These are phyloP conservation scores for Mycetomoellerius zeteki DNA, from an alignment of 1,140 invertebrate genomes.

Conservation along the genomic window DNA sequence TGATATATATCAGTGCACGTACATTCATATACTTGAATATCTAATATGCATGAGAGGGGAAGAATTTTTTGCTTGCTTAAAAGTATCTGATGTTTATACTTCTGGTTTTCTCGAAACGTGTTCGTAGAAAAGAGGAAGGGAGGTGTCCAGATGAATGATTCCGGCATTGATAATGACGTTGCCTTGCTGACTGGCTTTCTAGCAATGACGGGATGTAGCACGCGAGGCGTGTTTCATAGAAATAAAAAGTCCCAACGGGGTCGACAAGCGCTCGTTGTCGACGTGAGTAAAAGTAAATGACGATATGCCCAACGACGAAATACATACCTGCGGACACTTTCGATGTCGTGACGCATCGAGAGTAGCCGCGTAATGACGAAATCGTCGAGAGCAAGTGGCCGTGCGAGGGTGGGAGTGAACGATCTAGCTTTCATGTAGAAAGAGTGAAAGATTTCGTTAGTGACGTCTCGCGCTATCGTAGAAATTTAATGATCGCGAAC, in stretches of 20 bases:
- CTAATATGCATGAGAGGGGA: neutral
- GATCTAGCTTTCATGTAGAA: conserved; percentile 10
- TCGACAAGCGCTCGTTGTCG: neutral
- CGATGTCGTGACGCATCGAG: conserved; percentile 58
- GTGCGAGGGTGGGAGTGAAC: neutral
- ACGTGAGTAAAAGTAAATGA: conserved; percentile 50
- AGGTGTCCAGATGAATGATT: conserved; percentile 5
- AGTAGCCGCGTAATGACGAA: conserved; percentile 47
- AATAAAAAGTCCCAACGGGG: neutral
- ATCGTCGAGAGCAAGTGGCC: conserved; percentile 29
- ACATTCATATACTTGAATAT: neutral
- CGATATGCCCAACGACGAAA: conserved; percentile 28
- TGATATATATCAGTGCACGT: neutral
- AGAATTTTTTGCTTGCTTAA: neutral
- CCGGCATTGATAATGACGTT: neutral
- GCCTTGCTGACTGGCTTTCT: conserved; percentile 6
- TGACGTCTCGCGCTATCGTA: neutral
- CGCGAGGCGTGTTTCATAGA: neutral
- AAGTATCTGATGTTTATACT: conserved; percentile 15
- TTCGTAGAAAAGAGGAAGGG: neutral
- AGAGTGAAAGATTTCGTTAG: conserved; percentile 55
- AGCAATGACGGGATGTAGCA: conserved; percentile 2
- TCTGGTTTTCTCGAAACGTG: conserved; percentile 8
- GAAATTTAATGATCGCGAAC: conserved; percentile 64
- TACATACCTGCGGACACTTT: conserved; percentile 26